Evolutionary conservation across 2,888 invertebrate genomes (phyloP).

Genomic region (Brenthis ino): DNA sequence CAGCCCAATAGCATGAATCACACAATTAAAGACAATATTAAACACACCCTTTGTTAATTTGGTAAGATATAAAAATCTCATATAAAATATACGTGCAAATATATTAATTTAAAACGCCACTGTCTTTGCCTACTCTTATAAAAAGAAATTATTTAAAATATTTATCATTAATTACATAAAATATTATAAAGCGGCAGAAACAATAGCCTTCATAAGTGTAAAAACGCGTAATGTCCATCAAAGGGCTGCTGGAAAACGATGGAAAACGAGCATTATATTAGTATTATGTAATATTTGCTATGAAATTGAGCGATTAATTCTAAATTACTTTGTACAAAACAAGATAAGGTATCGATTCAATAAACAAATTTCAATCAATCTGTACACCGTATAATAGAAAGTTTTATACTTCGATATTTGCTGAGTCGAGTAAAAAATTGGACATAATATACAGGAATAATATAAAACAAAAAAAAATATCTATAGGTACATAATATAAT

Average conservation of each 20-base stretch:
- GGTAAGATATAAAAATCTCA: constrained; percentile 13
- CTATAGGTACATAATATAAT: no score
- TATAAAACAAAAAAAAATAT: no score
- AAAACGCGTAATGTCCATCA: constrained; percentile 27
- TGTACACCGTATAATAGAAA: no score
- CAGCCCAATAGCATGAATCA: constrained; percentile 25
- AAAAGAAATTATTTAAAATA: constrained; percentile 6
- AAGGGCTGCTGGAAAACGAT: not conserved
- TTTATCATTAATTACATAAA: not conserved
- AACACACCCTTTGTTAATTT: constrained; percentile 18
- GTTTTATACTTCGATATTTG: no score
- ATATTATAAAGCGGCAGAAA: constrained; percentile 9
- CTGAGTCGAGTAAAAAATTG: no score
- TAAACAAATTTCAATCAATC: no score
- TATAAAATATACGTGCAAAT: constrained; percentile 15
- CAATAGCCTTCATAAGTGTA: constrained; percentile 25
- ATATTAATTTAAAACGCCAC: constrained; percentile 18
- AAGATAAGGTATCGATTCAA: no score
- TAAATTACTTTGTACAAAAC: no score
- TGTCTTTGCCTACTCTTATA: constrained; percentile 8
- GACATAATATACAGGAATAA: no score
- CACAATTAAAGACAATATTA: constrained; percentile 19
- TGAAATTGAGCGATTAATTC: no score
- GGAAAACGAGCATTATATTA: no score
- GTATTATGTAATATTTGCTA: no score